A percentile compares a stretch with the other conserved stretches of the same genome.
phyloP scores from a whole-genome alignment of 2,888 invertebrate genomes.

The Rugalucina vietnamica region DNA sequence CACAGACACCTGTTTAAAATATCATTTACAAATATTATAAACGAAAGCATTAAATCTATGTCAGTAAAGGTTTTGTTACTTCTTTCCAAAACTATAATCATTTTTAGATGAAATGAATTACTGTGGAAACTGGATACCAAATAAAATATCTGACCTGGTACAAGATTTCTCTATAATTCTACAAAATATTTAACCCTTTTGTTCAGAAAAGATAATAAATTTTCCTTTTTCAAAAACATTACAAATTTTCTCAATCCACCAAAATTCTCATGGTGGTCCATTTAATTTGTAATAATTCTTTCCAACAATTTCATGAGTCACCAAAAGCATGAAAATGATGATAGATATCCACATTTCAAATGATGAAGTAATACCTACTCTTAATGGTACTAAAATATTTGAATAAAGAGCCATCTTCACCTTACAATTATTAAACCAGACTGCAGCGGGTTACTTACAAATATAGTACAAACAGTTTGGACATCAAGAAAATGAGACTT shows the following conservation, averaged over 20 bases:
- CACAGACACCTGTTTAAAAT: conserved; percentile 41
- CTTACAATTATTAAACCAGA: no score
- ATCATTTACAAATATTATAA: conserved; percentile 53
- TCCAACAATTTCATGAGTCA: background rate
- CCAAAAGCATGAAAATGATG: no score
- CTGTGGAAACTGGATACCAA: conserved; percentile 47
- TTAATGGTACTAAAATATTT: no score
- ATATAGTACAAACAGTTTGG: no score
- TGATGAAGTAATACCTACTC: no score
- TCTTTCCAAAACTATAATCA: conserved; percentile 61
- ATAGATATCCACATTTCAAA: no score
- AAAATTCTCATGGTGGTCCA: background rate
- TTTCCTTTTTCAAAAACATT: conserved; percentile 28
- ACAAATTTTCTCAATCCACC: background rate
- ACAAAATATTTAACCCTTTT: conserved; percentile 41
- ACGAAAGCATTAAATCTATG: conserved; percentile 60
- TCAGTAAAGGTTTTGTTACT: conserved; percentile 59
- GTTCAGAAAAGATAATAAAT: conserved; percentile 54
- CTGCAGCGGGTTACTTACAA: no score
- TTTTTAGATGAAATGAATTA: conserved; percentile 52
- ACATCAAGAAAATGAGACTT: no score
- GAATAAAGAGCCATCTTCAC: no score
- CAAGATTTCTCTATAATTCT: conserved; percentile 44
- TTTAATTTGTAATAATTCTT: background rate
- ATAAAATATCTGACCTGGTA: conserved; percentile 53